Base-by-base conservation (phyloP, 64 coral and sea anemone genomes). In the Catalaphyllia jardinei region DNA sequence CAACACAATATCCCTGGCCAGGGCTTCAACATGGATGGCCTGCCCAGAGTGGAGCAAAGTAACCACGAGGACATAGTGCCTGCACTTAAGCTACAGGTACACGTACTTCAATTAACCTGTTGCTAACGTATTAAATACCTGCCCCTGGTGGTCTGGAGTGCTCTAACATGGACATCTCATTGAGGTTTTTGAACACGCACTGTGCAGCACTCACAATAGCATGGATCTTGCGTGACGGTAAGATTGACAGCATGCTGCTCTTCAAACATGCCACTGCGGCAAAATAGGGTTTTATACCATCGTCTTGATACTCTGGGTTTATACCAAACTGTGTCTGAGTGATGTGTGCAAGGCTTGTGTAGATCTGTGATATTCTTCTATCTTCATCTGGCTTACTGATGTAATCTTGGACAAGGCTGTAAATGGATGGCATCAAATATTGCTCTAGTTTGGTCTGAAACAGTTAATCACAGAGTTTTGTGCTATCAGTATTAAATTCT, bases 141-240 rank as follows among this genome's bases (percentile, higher is more conserved):
- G 94, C 94, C 10, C 94, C 94, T 67, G 94, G 91, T 16, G 90
- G 94, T 52, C 83, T 61, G 17, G 91, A 59, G 35, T 39, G 35
- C 8, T 87, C 91, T 71, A 76, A 51, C 14, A 75, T 67, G 0
- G 91, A 91, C 31, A 89, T 30, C 33, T 96, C 94, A 96, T 96
- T 96, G 1, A 96, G 91, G 24, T 89, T 93, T 29, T 52, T 87
- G 79, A 96, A 96, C 80, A 96, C 94, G 35, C 80, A 76, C 39
- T 96, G 89, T 11, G 94, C 94, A 2, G 94, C 94, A 52, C 82
- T 96, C 5, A 96, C 91, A 80, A 96, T 87, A 25, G 65, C 87
- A 73, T 93, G 92, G 15, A 89, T 93, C 74, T 96, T 96, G 49
- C 72, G 88, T 46, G 94, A 89, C 1, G 94, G 94, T 14, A 88